These are phyloP conservation scores for Rhyacophila evoluta DNA, from an alignment of 2,888 invertebrate genomes.

Conservation along the genomic window DNA sequence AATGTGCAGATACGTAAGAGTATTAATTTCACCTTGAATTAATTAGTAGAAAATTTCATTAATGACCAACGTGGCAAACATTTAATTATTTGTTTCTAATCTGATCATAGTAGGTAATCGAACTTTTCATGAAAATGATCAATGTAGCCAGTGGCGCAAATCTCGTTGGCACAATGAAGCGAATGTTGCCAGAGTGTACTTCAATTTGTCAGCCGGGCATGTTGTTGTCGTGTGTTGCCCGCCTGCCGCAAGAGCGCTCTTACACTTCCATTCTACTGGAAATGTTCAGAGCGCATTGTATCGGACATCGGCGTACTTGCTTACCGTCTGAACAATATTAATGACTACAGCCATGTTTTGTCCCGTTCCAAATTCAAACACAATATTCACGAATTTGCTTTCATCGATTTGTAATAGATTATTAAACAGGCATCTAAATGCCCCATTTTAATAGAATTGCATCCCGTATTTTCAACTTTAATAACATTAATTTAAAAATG, in stretches of 20 bases:
- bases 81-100: too few relatives aligned
- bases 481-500: too few relatives aligned
- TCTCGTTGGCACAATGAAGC: constrained; percentile 29
- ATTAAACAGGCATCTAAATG: too few relatives aligned
- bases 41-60: too few relatives aligned
- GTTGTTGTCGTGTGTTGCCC: constrained; percentile 23
- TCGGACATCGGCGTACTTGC: not conserved
- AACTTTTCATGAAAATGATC: not conserved
- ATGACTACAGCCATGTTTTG: not conserved
- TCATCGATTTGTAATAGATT: not conserved
- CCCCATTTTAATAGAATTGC: too few relatives aligned
- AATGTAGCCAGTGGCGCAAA: not conserved
- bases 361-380: not conserved
- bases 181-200: constrained; percentile 38
- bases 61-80: too few relatives aligned
- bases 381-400: not conserved
- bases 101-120: too few relatives aligned
- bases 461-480: too few relatives aligned
- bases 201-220: constrained; percentile 35
- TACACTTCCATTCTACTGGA: not conserved
- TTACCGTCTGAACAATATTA: not conserved
- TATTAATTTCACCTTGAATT: too few relatives aligned
- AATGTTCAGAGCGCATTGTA: constrained; percentile 1
- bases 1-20: too few relatives aligned
- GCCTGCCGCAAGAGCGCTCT: constrained; percentile 15